Conservation (phyloP, 2,888 invertebrate species). For the Drosophila atripex region DNA sequence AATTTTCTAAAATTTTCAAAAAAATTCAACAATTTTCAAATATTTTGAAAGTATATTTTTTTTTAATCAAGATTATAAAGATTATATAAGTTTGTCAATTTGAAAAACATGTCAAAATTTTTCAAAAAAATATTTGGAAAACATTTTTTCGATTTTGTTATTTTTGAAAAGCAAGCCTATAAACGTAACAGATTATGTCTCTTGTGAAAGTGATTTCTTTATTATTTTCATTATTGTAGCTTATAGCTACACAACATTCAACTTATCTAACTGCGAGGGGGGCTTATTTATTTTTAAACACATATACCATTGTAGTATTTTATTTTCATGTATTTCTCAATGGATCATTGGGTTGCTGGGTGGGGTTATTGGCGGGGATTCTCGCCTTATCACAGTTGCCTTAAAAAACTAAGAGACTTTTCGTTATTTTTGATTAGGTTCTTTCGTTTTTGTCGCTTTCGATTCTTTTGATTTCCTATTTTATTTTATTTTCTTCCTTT, state of each 20-base stretch:
- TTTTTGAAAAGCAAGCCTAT: constrained; percentile 1
- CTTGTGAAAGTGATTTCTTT: constrained; percentile 10
- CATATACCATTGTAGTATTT: constrained; percentile 7
- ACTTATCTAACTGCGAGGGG: constrained; percentile 20
- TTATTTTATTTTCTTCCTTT: too few relatives aligned
- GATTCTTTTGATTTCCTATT: constrained; percentile 25
- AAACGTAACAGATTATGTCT: neutral
- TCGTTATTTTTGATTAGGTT: constrained; percentile 39
- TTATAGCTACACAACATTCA: constrained; percentile 35
- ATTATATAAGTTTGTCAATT: too few relatives aligned
- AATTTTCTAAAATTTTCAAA: neutral
- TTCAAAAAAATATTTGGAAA: neutral
- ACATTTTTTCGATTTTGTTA: too few relatives aligned
- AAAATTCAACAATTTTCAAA: too few relatives aligned
- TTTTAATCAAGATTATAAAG: neutral
- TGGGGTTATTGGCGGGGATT: constrained; percentile 22
- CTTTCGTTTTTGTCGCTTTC: constrained; percentile 25
- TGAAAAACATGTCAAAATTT: too few relatives aligned
- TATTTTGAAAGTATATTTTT: too few relatives aligned
- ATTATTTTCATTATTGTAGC: constrained; percentile 11
- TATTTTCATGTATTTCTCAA: constrained; percentile 4
- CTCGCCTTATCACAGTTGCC: constrained; percentile 63
- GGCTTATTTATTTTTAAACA: constrained; percentile 3
- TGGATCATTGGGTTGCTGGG: constrained; percentile 8
- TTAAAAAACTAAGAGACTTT: constrained; percentile 60